Evolutionary conservation across 2,888 invertebrate species (phyloP).

Genomic region (Epirrhoe alternata): DNA sequence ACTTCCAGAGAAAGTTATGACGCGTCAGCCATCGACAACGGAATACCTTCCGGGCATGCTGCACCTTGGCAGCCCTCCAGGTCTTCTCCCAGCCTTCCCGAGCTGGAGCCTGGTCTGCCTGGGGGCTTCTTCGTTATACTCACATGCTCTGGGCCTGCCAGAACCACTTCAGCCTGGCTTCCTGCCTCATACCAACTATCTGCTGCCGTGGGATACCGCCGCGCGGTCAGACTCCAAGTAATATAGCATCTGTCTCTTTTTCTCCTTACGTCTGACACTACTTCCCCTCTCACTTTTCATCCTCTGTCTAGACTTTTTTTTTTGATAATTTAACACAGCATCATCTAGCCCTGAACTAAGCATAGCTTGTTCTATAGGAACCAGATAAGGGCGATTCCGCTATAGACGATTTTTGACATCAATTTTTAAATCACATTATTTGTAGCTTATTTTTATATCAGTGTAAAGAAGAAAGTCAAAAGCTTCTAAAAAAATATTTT

Average conservation of each 20-base stretch:
- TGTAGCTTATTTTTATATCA: too few relatives aligned
- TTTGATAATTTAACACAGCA: too few relatives aligned
- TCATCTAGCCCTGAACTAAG: too few relatives aligned
- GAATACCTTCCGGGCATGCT: slow-evolving; percentile 97
- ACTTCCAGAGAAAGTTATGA: slow-evolving; percentile 83
- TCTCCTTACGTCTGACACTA: too few relatives aligned
- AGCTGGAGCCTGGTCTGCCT: slow-evolving; percentile 96
- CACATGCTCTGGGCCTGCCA: slow-evolving; percentile 93
- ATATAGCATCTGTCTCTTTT: not conserved
- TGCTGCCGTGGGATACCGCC: slow-evolving; percentile 94
- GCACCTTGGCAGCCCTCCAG: slow-evolving; percentile 90
- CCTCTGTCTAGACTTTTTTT: too few relatives aligned
- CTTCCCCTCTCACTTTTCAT: too few relatives aligned
- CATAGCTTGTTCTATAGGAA: too few relatives aligned
- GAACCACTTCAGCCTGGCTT: slow-evolving; percentile 96
- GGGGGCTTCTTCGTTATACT: slow-evolving; percentile 95
- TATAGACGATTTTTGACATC: too few relatives aligned
- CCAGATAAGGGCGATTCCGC: too few relatives aligned
- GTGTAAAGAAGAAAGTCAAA: too few relatives aligned
- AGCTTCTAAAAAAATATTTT: too few relatives aligned
- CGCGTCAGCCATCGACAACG: slow-evolving; percentile 91
- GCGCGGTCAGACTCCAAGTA: slow-evolving; percentile 20
- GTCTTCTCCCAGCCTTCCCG: slow-evolving; percentile 93
- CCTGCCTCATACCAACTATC: slow-evolving; percentile 93
- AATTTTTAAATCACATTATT: too few relatives aligned